phyloP scores from a whole-genome alignment of 2,113 vertebrate genomes.

The Prunella fulvescens region DNA sequence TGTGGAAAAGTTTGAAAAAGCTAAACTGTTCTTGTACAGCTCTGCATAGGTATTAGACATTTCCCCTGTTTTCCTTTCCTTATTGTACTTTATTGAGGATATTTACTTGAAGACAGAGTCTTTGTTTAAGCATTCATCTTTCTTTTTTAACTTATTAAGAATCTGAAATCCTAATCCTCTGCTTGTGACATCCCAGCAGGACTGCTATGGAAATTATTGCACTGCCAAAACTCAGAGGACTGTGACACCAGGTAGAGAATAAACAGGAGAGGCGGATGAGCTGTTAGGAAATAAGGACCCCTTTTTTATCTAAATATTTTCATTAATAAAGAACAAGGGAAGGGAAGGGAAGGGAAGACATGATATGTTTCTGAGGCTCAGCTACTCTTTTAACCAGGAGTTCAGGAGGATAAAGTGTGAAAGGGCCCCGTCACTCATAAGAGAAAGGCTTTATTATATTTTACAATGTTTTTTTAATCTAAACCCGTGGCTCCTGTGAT shows the following conservation, averaged over 20 bases:
- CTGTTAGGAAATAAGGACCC: conserved; percentile 20
- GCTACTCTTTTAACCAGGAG: not conserved
- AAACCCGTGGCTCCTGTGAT: not conserved
- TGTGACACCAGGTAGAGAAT: conserved; percentile 54
- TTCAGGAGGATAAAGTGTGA: not conserved
- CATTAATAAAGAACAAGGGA: not conserved
- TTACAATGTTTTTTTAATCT: not conserved
- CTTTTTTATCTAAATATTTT: conserved; percentile 66
- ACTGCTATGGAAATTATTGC: conserved; percentile 35
- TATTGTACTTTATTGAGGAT: not conserved
- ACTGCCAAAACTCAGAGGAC: not conserved
- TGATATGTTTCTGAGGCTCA: not conserved
- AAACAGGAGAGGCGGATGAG: conserved; percentile 52
- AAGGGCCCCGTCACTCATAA: not conserved
- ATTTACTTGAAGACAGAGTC: not conserved
- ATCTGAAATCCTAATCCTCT: conserved; percentile 13
- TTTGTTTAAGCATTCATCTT: conserved; percentile 32
- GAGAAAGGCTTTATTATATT: not conserved
- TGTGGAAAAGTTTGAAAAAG: conserved; percentile 10
- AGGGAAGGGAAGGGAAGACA: not conserved
- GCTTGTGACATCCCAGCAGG: conserved; percentile 20
- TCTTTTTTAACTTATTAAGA: conserved; percentile 1
- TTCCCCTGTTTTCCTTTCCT: conserved; percentile 17
- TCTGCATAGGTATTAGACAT: not conserved
- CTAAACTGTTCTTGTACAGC: not conserved